Conservation (phyloP, 1,140 invertebrate species). For the Pogonomyrmex barbatus region DNA sequence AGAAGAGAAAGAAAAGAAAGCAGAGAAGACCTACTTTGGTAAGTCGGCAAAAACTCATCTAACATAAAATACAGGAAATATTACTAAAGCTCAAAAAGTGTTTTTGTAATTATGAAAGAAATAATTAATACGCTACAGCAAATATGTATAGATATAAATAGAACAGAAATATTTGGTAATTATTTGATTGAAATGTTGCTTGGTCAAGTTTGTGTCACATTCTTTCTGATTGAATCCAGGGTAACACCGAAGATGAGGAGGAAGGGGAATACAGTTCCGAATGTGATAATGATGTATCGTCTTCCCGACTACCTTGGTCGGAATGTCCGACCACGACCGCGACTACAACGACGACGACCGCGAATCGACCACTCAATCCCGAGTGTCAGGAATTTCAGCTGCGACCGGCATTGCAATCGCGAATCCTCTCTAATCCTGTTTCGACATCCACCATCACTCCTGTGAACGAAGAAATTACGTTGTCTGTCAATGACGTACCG, state of each 20-base stretch:
- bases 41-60: slow-evolving; percentile 49
- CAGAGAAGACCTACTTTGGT: slow-evolving; percentile 79
- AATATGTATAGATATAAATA: background rate
- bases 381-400: slow-evolving; percentile 84
- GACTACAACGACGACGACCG: slow-evolving; percentile 62
- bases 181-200: background rate
- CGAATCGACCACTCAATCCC: slow-evolving; percentile 81
- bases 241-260: slow-evolving; percentile 79
- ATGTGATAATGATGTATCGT: slow-evolving; percentile 76
- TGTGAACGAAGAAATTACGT: background rate
- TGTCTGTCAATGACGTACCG: slow-evolving; percentile 13
- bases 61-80: background rate
- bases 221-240: slow-evolving; percentile 66
- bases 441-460: background rate
- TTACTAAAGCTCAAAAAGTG: background rate
- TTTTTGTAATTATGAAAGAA: background rate
- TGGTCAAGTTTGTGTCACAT: background rate
- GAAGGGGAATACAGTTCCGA: slow-evolving; percentile 83
- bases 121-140: background rate
- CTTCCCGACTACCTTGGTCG: slow-evolving; percentile 71
- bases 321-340: slow-evolving; percentile 32
- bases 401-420: slow-evolving; percentile 58
- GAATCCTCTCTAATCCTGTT: slow-evolving; percentile 16
- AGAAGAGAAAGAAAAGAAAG: slow-evolving; percentile 84
- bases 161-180: background rate